Base-by-base conservation (phyloP, 2,797 vertebrate species). In the Danio tinwini region DNA sequence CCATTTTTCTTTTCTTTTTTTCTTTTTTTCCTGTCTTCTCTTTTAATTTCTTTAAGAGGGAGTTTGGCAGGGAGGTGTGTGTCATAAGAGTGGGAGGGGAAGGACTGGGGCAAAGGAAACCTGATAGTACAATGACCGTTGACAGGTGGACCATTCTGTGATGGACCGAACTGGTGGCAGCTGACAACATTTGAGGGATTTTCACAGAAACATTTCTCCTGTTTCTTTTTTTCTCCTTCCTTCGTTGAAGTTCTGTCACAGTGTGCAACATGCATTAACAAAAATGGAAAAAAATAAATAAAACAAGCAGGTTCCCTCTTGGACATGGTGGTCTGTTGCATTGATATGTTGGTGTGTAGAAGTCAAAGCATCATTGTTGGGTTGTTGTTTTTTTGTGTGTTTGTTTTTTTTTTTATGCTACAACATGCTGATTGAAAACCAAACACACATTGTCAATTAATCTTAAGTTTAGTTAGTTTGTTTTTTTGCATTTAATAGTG, bases 241-340 rank as follows among this genome's bases (percentile, higher is more conserved):
- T 82, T 59, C 37, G 63, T 82, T 82, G 77, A 86, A 82, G 80
- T 87, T 84, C 85, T 85, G 80, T 85, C 85, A 87, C 82, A 77
- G 68, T 87, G 85, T 87, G 80, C 84, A 50, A 87, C 80, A 81
- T 84, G 84, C 85, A 85, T 81, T 85, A 53, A 72, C 80, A 82
- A 85, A 86, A 83, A 85, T 83, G 78, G 81, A 82, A 82, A 86
- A 82, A 84, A 85, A 83, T 81, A 81, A 86, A 85, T 86, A 86
- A 86, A 85, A 84, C 84, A 78, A 82, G 80, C 78, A 77, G 83
- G 42, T 82, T 86, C 68, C 79, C 73, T 81, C 83, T 82, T 81
- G 75, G 64, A 63, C 53, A 59, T 69, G 61, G 76, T 63, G 61
- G 47, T 21, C 53, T 65, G 39, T 58, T 40, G n/a, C 37, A 4